Evolutionary conservation across 92 coral and sea anemone species (phyloP).

Genomic region (Epizoanthus rinbou): DNA sequence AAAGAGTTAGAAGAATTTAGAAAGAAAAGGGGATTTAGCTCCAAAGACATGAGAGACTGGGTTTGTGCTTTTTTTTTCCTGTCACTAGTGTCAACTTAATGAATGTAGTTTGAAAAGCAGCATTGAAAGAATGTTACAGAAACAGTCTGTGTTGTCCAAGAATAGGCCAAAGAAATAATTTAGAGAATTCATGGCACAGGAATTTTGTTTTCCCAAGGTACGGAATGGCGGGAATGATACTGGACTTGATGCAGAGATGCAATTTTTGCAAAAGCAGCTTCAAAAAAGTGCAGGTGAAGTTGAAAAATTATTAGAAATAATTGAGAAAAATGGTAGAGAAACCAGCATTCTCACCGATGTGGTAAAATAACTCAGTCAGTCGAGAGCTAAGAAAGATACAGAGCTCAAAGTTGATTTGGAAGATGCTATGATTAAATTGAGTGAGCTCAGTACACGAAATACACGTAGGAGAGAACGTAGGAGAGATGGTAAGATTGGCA

Average conservation of each 20-base stretch:
- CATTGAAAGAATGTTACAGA: background rate
- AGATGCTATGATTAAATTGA: constrained; percentile 33
- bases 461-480: constrained; percentile 33
- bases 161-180: too few species aligned
- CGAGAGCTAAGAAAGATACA: too few species aligned
- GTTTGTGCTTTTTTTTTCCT: background rate
- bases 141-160: too few species aligned
- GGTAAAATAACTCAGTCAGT: background rate
- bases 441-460: constrained; percentile 35
- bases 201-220: too few species aligned
- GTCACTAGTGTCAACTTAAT: constrained; percentile 2
- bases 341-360: background rate
- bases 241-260: too few species aligned
- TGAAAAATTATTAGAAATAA: too few species aligned
- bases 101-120: constrained; percentile 1
- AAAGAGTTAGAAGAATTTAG: constrained; percentile 13
- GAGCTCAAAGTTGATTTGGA: background rate
- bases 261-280: too few species aligned
- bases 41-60: background rate
- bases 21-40: background rate
- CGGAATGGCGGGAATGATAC: too few species aligned
- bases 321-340: too few species aligned
- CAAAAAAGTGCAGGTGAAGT: too few species aligned
- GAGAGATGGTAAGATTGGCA: constrained; percentile 31
- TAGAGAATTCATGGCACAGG: too few species aligned